Base-by-base conservation (phyloP, 2,888 invertebrate species). In the Odontocolon sp. region DNA sequence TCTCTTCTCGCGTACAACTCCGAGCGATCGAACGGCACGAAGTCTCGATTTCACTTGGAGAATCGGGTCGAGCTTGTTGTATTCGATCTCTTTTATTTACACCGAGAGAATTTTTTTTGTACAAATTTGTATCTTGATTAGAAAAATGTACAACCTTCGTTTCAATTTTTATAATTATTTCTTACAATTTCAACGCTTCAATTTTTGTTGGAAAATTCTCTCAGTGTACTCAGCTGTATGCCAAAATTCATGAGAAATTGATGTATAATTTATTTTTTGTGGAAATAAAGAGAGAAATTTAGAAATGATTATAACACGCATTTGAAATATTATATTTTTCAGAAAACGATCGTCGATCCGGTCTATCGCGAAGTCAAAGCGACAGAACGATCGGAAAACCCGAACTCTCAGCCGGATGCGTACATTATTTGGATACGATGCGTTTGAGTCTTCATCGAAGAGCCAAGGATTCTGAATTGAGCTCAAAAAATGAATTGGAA, bases 341-440 rank as follows among this genome's bases (percentile, higher is more conserved):
- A 72, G 78, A 78, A 14, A 54, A 56, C 23, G 82, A 33, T 21
- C 74, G 82, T 52, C 81, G 80, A 64, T 79, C 87, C 5, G 81
- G 75, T 2, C 81, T 91, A 9, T 88, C 87, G 33, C 87, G 91
- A 33, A 91, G 91, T 66, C 89, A 90, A 70, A 91, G 90, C 83
- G 91, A 91, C n/a, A 84, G 93, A 90, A 88, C 91, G 89, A 79
- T 83, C 90, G 72, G 89, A 86, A 78, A 90, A 90, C 78, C 91
- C 85, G 81, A 89, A 90, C 80, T 91, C 86, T 86, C 92, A 91
- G 91, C 87, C 8, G 91, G 91, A 9, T 91, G 93, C 59, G 93
- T 94, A 6, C 92, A 92, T 76, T 96, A 95, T 89, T 92, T 95
- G 87, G 97, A 97, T 89, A 96, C 96, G 23, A 97, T 96, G 95